A percentile compares a stretch with the other conserved stretches of the same genome.
Evolutionary conservation across 1,140 invertebrate species (phyloP).

Genomic region (Nebria ingens): DNA sequence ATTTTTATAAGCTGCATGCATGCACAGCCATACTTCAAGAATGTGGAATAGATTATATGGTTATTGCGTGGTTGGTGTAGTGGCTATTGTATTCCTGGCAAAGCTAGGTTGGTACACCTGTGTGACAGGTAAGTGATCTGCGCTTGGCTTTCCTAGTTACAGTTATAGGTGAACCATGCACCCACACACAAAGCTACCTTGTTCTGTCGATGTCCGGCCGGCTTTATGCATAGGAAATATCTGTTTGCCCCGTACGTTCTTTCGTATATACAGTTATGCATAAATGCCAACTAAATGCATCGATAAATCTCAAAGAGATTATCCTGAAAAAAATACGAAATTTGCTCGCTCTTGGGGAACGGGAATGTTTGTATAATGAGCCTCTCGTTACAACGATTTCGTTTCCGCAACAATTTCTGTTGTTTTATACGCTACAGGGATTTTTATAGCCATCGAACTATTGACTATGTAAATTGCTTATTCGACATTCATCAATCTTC

Average conservation of each 20-base stretch:
- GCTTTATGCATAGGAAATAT: not conserved
- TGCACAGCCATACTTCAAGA: no score
- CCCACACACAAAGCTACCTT: conserved; percentile 4
- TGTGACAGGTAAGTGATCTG: not conserved
- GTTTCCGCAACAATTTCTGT: not conserved
- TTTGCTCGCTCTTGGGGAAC: not conserved
- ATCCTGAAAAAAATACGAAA: not conserved
- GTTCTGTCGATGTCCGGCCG: not conserved
- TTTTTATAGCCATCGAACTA: no score
- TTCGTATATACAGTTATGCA: conserved; percentile 5
- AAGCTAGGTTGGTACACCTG: not conserved
- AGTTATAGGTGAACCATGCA: not conserved
- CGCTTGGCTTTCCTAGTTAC: not conserved
- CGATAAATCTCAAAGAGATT: conserved; percentile 1
- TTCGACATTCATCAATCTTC: no score
- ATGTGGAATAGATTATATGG: no score
- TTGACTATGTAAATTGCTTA: no score
- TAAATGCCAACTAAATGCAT: conserved; percentile 8
- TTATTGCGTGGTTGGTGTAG: not conserved
- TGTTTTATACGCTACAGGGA: no score
- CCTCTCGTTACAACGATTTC: not conserved
- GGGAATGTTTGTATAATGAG: not conserved
- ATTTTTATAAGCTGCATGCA: no score
- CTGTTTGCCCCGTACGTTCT: not conserved
- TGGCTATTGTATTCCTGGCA: not conserved